Base-by-base conservation (phyloP, 1,140 invertebrate species). In the Armadillidium nasatum region DNA sequence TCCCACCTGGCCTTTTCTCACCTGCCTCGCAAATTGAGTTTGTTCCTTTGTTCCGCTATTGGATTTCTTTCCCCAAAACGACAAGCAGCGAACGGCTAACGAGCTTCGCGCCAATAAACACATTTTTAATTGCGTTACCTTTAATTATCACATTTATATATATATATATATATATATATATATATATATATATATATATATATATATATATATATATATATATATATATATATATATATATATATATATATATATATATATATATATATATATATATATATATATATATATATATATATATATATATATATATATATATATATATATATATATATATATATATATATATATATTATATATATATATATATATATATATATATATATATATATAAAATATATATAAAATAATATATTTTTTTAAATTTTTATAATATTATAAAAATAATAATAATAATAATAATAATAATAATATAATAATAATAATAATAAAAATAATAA, bases 131-230 rank as follows among this genome's bases (percentile, higher is more conserved):
- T 33, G 33, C 33, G 6, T 3, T 19, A 3, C 0, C 50, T 60
- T 2, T 19, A 60, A 2, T 60, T 4, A 60, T 2, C 50, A 50
- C 46, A 10, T 50, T 50, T 15, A 9, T 10, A 50, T 50, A 50
- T 50, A 50, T 50, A 50, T 50, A 50, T 50, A 50, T 50, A 50
- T 50, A 50, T 50, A 50, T 50, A 50, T 50, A 50, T 50, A 50
- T 50, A 50, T 50, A 50, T 50, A 50, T 50, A 50, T 50, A 50
- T 50, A 50, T 50, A 50, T 50, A 50, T 15, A 50, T 15, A 50
- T 50, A 50, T 50, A 50, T 50, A 50, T 50, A 50, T 50, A 50
- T 50, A 50, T 50, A 50, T 50, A 50, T 50, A 50, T 50, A 50
- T 50, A 50, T 50, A 50, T 50, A 50, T 50, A 50, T 50, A 50